phyloP scores from a whole-genome alignment of 2,113 vertebrate species.

The Rousettus leschenaultii region DNA sequence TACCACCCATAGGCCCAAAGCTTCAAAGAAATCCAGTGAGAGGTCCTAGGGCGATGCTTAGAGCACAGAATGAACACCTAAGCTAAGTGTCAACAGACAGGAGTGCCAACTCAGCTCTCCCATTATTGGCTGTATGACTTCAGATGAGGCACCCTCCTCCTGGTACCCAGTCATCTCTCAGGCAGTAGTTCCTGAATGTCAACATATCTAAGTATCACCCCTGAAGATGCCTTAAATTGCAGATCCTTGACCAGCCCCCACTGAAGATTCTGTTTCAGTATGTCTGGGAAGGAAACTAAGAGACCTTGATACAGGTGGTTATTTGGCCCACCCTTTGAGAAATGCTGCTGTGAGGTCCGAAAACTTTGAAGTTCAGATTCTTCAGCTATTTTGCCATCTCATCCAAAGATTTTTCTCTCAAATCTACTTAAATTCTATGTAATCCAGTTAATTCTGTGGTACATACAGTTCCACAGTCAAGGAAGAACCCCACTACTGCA shows the following conservation, averaged over 20 bases:
- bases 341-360: background rate
- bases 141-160: background rate
- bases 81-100: background rate
- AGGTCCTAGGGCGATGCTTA: background rate
- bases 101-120: background rate
- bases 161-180: background rate
- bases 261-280: background rate
- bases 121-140: background rate
- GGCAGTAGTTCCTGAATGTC: background rate
- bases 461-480: background rate
- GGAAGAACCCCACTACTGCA: background rate
- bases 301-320: background rate
- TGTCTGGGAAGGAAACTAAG: background rate
- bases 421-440: background rate
- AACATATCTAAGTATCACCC: fast-evolving
- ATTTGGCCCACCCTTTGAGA: background rate
- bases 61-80: background rate
- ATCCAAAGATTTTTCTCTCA: background rate
- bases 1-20: no score
- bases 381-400: background rate
- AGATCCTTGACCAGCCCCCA: background rate
- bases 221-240: no score
- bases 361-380: background rate
- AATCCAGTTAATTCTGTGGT: background rate
- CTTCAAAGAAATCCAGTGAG: background rate